Evolutionary conservation across 2,797 vertebrate species (phyloP).

Genomic region (Adrianichthys oophorus): DNA sequence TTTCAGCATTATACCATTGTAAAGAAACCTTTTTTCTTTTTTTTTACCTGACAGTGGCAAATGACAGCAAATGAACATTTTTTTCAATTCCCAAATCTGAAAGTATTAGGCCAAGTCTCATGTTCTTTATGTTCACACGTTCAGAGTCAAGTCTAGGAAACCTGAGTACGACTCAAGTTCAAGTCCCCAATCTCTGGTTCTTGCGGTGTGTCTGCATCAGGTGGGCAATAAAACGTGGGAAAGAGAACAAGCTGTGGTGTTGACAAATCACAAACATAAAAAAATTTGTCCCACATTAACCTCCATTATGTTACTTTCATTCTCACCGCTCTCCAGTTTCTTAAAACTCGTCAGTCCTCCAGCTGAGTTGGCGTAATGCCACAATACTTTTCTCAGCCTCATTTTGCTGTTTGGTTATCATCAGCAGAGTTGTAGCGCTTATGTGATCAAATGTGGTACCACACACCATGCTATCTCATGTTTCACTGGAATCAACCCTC

Average conservation of each 20-base stretch:
- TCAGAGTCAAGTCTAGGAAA: too few species aligned
- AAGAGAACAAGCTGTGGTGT: neutral
- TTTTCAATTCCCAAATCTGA: too few species aligned
- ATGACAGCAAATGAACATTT: too few species aligned
- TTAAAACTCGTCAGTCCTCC: conserved; percentile 38
- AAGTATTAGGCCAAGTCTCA: too few species aligned
- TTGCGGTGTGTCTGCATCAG: neutral
- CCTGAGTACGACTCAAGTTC: too few species aligned
- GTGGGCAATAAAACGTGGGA: neutral
- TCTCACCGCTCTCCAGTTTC: conserved; percentile 22
- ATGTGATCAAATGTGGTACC: conserved; percentile 48
- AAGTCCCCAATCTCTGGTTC: neutral
- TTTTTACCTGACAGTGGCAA: too few species aligned
- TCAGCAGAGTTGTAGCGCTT: conserved; percentile 49
- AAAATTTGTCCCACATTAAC: too few species aligned
- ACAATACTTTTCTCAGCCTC: conserved; percentile 43
- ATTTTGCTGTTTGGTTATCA: conserved; percentile 38
- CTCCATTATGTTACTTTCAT: neutral
- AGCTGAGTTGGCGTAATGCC: conserved; percentile 41
- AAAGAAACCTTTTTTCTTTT: too few species aligned
- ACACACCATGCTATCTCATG: conserved; percentile 46
- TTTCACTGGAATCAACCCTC: conserved; percentile 54
- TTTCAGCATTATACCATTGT: too few species aligned
- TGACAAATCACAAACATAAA: neutral
- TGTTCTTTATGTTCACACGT: too few species aligned